Base-by-base conservation (phyloP, 35 echinoderm and acorn worm species). In the Eucidaris tribuloides region DNA sequence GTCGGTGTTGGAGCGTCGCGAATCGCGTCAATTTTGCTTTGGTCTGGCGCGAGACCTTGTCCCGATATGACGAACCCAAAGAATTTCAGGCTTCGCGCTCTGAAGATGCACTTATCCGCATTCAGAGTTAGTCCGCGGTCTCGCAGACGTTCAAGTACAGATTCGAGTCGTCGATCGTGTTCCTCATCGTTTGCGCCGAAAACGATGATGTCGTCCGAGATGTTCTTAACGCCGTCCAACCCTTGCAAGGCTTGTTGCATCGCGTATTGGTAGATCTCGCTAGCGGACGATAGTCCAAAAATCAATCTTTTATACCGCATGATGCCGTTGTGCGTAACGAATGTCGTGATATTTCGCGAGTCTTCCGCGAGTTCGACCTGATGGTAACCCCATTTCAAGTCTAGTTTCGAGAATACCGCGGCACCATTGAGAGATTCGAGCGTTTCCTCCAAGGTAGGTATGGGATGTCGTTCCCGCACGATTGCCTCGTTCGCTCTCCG, bases 311-410 rank as follows among this genome's bases (percentile, higher is more conserved):
- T 89, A 44, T 93, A 93, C 25, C 54, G 25, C 55, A 89, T 34
- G 45, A 58, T 71, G 86, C 62, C 89, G 81, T 46, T 65, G 7
- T 32, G 64, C 80, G 15, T 72, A 11, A 56, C 90, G 48, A 77
- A 92, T 72, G 90, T 92, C 14, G 89, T 91, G 36, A 91, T 81
- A 20, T 76, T 28, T 17, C 71, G 71, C 14, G 82, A 86, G 6
- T 80, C 45, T n/a, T 46, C 23, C 5, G 11, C 57, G 0, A 91
- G 49, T 30, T 91, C 83, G 20, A 91, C 71, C 50, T 91, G 81
- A 61, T 86, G 89, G 43, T 80, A 86, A 14, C 82, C 89, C 89
- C 68, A 85, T 38, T 86, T 85, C 5, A 91, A 59, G 62, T 91
- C 89, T 28, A 91, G 80, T 13, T 85, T 85, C 7, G 66, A 79